These are phyloP conservation scores for Etheostoma perlongum DNA, from an alignment of 2,797 vertebrate species.

Conservation along the genomic window DNA sequence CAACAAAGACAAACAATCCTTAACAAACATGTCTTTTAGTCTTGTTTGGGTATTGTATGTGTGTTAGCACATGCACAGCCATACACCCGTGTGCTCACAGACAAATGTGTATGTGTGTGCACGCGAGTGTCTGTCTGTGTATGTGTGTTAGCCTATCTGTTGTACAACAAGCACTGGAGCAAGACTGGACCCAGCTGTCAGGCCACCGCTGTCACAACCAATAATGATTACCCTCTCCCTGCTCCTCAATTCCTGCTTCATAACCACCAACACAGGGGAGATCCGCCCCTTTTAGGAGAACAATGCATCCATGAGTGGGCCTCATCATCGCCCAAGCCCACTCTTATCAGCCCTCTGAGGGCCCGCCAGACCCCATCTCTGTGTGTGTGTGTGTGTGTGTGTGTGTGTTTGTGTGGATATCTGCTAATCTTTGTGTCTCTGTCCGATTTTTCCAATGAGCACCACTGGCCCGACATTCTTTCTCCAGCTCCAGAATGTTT, in stretches of 20 bases:
- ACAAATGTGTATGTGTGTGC: conserved; percentile 44
- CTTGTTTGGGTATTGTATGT: conserved; percentile 38
- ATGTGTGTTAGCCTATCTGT: conserved; percentile 67
- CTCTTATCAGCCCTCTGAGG: conserved; percentile 82
- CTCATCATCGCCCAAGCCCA: conserved; percentile 85
- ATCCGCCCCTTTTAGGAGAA: conserved; percentile 84
- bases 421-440: conserved; percentile 81
- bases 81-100: conserved; percentile 39
- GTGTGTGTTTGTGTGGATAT: conserved; percentile 64
- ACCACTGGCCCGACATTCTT: conserved; percentile 59
- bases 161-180: conserved; percentile 87
- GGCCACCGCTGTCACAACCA: conserved; percentile 86
- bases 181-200: conserved; percentile 88
- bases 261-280: conserved; percentile 79
- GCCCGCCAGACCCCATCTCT: conserved; percentile 71
- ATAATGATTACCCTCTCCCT: conserved; percentile 86
- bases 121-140: conserved; percentile 23
- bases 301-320: conserved; percentile 83
- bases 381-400: conserved; percentile 50
- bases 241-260: conserved; percentile 84
- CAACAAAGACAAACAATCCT: conserved; percentile 49
- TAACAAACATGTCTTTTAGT: conserved; percentile 51
- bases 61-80: conserved; percentile 33
- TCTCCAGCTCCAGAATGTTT: conserved; percentile 67
- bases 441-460: conserved; percentile 73